These are phyloP conservation scores for Psammodynastes pulverulentus DNA, from an alignment of 2,113 vertebrate species.

Conservation along the genomic window DNA sequence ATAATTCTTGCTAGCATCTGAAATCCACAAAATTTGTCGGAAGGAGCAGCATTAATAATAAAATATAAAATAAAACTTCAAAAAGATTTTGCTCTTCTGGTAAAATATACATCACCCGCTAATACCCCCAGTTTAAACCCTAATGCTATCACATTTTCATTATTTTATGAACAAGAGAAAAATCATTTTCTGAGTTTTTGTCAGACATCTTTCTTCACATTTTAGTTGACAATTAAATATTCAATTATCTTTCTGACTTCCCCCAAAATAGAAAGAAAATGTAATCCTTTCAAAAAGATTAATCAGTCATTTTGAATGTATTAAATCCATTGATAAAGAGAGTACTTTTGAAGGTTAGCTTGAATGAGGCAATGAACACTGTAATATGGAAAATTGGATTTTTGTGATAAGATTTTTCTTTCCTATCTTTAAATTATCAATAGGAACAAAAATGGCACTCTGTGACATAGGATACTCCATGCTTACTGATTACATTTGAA, in stretches of 20 bases:
- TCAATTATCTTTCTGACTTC: neutral
- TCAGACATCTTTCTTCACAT: conserved; percentile 3
- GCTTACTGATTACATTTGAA: neutral
- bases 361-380: neutral
- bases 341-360: neutral
- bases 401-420: neutral
- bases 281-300: conserved; percentile 16
- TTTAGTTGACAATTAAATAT: neutral
- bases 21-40: conserved; percentile 22
- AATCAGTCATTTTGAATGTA: neutral
- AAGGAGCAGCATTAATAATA: neutral
- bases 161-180: neutral
- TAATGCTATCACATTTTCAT: neutral
- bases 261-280: conserved; percentile 3
- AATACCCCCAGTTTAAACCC: neutral
- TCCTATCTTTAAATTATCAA: neutral
- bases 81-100: conserved; percentile 18
- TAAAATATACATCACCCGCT: neutral
- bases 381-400: neutral
- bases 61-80: conserved; percentile 24
- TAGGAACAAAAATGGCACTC: neutral
- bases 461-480: neutral
- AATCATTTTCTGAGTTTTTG: neutral
- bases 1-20: neutral
- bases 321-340: neutral